Percentiles rank a stretch among this genome's conserved stretches.
These are phyloP conservation scores for Lophura nycthemera DNA, from an alignment of 2,113 vertebrate genomes.

Conservation along the genomic window DNA sequence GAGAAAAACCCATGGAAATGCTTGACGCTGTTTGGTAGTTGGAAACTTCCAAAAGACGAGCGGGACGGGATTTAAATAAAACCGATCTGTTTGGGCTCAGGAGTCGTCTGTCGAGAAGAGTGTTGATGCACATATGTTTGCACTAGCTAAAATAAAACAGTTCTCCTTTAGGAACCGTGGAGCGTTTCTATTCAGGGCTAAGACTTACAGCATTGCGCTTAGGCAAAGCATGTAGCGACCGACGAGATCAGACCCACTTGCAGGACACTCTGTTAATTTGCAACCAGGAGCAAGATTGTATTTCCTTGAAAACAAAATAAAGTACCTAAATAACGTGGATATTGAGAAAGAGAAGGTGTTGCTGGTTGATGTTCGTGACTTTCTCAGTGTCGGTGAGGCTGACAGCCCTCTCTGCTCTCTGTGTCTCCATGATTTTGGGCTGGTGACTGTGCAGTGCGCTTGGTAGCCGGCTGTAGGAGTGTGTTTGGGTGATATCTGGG, in stretches of 20 bases:
- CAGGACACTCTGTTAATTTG: conserved; percentile 22
- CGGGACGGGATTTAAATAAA: conserved; percentile 10
- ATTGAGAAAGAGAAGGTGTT: not conserved
- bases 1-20: not conserved
- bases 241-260: conserved; percentile 30
- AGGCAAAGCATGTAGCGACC: not conserved
- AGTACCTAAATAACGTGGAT: not conserved
- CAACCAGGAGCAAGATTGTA: conserved; percentile 19
- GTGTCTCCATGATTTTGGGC: accelerated
- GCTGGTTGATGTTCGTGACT: not conserved
- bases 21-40: not conserved
- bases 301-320: conserved; percentile 31
- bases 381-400: not conserved
- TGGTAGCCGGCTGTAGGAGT: accelerated
- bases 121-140: conserved; percentile 43
- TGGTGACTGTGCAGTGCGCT: not conserved
- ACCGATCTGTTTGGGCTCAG: conserved; percentile 26
- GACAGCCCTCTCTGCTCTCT: not conserved
- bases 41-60: conserved; percentile 8
- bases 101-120: conserved; percentile 19
- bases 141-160: conserved; percentile 45
- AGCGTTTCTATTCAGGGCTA: not conserved
- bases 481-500: not conserved
- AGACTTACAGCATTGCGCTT: not conserved
- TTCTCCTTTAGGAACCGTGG: not conserved